Percentiles rank a stretch among this genome's conserved stretches.
Conservation (phyloP, 2,113 vertebrate species). For the Neogobius melanostomus region DNA sequence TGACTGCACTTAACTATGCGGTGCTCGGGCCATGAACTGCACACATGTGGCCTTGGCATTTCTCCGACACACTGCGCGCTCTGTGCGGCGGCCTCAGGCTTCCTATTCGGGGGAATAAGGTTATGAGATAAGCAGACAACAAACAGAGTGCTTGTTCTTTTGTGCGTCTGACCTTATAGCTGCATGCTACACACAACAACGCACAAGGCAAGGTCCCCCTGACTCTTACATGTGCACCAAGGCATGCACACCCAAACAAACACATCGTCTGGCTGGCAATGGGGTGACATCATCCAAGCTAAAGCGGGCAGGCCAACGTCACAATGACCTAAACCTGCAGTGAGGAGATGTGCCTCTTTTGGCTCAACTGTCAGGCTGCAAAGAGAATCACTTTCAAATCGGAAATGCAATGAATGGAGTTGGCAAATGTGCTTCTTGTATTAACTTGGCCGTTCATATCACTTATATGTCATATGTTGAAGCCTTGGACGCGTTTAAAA, state of each 20-base stretch:
- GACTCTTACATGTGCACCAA: background rate
- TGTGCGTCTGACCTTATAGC: conserved; percentile 1
- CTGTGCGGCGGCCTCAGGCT: conserved; percentile 14
- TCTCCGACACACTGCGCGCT: background rate
- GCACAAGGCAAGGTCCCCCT: background rate
- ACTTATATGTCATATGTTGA: too few species aligned
- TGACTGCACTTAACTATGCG: background rate
- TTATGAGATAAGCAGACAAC: conserved; percentile 12
- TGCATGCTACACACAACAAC: background rate
- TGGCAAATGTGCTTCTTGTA: too few species aligned
- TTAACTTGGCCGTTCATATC: too few species aligned
- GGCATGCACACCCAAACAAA: conserved; percentile 11
- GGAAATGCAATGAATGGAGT: background rate
- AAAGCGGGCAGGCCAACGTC: conserved; percentile 29
- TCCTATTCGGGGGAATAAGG: conserved; percentile 19
- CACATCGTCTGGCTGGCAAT: conserved; percentile 27
- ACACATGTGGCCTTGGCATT: conserved; percentile 1
- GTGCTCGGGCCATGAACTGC: conserved; percentile 15
- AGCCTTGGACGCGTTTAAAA: too few species aligned
- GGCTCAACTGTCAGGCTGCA: conserved; percentile 12
- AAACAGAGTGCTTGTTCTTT: background rate
- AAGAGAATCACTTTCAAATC: too few species aligned
- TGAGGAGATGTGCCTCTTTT: conserved; percentile 15
- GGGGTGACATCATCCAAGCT: conserved; percentile 61
- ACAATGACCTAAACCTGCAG: conserved; percentile 38